Evolutionary conservation across 2,888 invertebrate species (phyloP), one percentile per base, ranked within the genome.

Genomic region (Hypomecis punctinalis): DNA sequence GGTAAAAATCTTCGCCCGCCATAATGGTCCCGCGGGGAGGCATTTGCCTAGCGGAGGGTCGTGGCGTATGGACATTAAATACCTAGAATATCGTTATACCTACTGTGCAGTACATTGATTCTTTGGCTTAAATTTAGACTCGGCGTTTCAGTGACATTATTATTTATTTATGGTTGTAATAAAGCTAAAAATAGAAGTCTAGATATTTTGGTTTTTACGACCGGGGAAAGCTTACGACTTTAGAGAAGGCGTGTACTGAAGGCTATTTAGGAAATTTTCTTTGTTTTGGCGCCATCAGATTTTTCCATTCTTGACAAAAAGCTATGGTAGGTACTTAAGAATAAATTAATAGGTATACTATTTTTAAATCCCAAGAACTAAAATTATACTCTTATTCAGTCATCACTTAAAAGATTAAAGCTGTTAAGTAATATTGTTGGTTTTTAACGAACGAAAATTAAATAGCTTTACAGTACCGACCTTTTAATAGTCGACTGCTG

Each of bases 51-150:
- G 57, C 45, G 63, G 49, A 33, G 57, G 53, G 55, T 53, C 35
- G 48, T 39, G 36, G 8, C 45, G 11, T 51, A 51, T 55, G 52
- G 5, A 46, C 13, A 40, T 64, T 36, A 66, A 23, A 11, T 61
- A 49, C 39, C 43, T 59, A 55, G 6, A 13, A 55, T 58, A 58
- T 35, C 8, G 39, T 11, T 59, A 42, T 54, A 48, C n/a, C n/a
- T n/a, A n/a, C 35, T 51, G 48, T 13, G 55, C 54, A 35, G 60
- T 58, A 68, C 68, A 66, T 67, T 67, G 65, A 67, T 66, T 66
- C 61, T 63, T 53, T 47, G 47, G 67, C 54, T 67, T 70, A 72
- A 68, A 70, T 70, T 68, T 70, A 72, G 70, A 65, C n/a, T 9
- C 23, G 10, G 46, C 39, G 53, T 52, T 59, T 56, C 10, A 23